Evolutionary conservation across 2,888 invertebrate species (phyloP), one percentile per base, ranked within the genome.

Genomic region (Thyatira batis): DNA sequence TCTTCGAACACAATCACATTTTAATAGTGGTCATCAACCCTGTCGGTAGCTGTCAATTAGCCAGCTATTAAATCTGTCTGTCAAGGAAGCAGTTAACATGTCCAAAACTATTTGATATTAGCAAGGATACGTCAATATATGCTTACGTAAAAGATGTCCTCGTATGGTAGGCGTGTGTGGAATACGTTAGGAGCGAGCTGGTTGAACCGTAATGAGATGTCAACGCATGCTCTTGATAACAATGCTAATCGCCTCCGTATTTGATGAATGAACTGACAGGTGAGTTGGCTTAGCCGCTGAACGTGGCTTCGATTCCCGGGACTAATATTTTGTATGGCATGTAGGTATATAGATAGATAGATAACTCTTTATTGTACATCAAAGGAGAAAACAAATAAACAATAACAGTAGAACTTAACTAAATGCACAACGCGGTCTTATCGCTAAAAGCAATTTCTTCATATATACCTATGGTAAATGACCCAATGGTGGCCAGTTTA

Each of bases 91-190:
- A 74, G 67, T 78, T 67, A 67, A 61, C 65, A 66, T 70, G 67
- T 66, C 61, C 65, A 50, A 39, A 50, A 50, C 49, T 9, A 50
- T 60, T 65, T 71, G 69, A 74, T 76, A 80, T 80, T 74, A 76
- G 76, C 75, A 61, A 79, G 79, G 79, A 81, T 78, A 76, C 71
- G 81, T 79, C 78, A 78, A 62, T 65, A 66, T 53, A 50, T 51
- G 55, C 54, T 44, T 48, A 27, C 46, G 46, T 48, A 27, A 48
- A 48, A 27, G 17, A 48, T 48, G 46, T 48, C 46, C 46, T 48
- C 46, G 28, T 17, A 27, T 1, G 17, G 43, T 43, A 5, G 4
- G n/a, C 46, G 27, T 48, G 46, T 27, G 27, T 13, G 13, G 46
- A 48, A 48, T 48, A 48, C 27, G 27, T 27, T 13, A 17, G 10